These are phyloP conservation scores for Strix aluco DNA, from an alignment of 2,113 vertebrate genomes.

Conservation along the genomic window DNA sequence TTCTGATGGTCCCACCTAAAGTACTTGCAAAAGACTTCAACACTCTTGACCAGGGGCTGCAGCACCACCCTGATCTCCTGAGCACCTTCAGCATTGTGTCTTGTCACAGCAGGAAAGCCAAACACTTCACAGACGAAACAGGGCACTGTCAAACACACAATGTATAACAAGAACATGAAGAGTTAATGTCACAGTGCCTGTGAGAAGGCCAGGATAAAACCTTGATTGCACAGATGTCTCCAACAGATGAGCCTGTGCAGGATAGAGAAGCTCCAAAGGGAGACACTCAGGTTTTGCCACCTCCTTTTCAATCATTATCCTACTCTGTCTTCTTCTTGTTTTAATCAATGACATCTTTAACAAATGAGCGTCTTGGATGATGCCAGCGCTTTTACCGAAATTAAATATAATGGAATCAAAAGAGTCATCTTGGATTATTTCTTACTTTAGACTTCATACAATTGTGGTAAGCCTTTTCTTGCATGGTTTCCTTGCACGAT, in stretches of 20 bases:
- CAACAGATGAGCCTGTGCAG: background rate
- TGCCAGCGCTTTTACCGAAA: background rate
- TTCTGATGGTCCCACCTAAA: background rate
- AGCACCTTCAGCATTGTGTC: background rate
- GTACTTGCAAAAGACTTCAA: background rate
- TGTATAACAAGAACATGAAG: accelerated
- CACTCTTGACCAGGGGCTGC: accelerated
- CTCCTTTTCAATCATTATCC: background rate
- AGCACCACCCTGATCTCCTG: background rate
- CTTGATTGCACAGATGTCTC: background rate
- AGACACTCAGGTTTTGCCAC: background rate
- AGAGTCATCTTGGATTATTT: background rate
- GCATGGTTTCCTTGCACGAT: background rate
- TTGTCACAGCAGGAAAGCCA: background rate
- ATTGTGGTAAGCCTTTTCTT: background rate
- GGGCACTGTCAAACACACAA: background rate
- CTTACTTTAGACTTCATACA: background rate
- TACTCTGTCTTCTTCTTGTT: background rate
- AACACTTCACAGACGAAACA: background rate
- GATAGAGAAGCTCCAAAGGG: background rate
- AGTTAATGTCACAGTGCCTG: background rate
- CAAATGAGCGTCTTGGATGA: background rate
- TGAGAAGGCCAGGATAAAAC: background rate
- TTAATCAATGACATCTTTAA: background rate
- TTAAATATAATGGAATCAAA: background rate